Base-by-base conservation (phyloP, 1,140 invertebrate genomes). In the Megalonaias nervosa region DNA sequence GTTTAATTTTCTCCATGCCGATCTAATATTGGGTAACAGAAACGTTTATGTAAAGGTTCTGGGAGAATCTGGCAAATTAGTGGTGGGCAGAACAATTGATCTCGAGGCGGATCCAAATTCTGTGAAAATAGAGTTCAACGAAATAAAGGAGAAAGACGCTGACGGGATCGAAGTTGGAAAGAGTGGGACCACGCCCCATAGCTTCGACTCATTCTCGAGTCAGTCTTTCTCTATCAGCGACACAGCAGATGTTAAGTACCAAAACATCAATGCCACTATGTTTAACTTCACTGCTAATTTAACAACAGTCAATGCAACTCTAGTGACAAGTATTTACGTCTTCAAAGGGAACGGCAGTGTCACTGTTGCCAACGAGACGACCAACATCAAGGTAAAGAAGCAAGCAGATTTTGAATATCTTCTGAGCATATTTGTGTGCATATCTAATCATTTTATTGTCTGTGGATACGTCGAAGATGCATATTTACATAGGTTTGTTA, bases 331-430 rank as follows among this genome's bases (percentile, higher is more conserved):
- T 21, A 59, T 78, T 6, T 78, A 68, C 48, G 60, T 73, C 13
- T 78, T 74, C 55, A 72, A 56, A 4, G 55, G 56, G 16, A 56
- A 69, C 23, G 76, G 70, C n/a, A 78, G 73, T 55, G 74, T 78
- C 14, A 78, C 71, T 4, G 76, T 78, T 17, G 71, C 61, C 66
- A 71, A 67, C 31, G 19, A 74, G 13, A 61, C 64, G 11, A n/a
- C 26, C 0, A 71, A 56, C 1, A 71, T 78, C 38, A 38, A 38
- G 38, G 38, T 38, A 38, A 38, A 38, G 38, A 38, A 38, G 38
- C 9, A 6, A 2, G 38, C 38, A 6, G 5, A 38, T 38, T 38
- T 38, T 38, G 2, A 5, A 38, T 38, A 38, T 38, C 38, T 38
- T 38, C 38, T 38, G 38, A 5, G 38, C 38, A 38, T 38, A 38